Evolutionary conservation across 2,797 vertebrate species (phyloP).

Genomic region (Catharus ustulatus): DNA sequence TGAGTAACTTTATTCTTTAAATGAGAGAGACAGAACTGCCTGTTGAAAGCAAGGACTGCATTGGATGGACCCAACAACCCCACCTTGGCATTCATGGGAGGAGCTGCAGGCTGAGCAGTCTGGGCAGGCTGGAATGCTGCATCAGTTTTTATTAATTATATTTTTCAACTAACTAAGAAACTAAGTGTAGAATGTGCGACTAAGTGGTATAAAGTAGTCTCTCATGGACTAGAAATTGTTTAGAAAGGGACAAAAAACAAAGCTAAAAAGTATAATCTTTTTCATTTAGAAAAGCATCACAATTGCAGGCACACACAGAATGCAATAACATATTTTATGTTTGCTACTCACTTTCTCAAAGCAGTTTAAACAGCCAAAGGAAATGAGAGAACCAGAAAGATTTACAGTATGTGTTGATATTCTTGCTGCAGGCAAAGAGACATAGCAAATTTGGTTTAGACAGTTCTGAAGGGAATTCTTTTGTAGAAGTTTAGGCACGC

Average conservation of each 20-base stretch:
- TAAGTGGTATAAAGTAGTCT: neutral
- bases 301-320: neutral
- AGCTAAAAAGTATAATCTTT: neutral
- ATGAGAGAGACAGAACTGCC: neutral
- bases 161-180: neutral
- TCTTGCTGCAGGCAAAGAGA: conserved; percentile 17
- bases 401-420: neutral
- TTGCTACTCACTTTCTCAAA: neutral
- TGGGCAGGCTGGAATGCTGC: neutral
- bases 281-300: neutral
- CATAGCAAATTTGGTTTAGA: neutral
- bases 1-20: neutral
- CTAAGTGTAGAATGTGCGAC: neutral
- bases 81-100: neutral
- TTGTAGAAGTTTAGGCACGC: neutral
- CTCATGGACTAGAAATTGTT: neutral
- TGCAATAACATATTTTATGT: neutral
- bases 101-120: neutral
- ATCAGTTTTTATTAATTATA: neutral
- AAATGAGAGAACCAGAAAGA: conserved; percentile 3
- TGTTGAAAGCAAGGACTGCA: neutral
- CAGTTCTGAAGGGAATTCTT: neutral
- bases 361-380: conserved; percentile 2
- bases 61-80: neutral
- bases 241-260: neutral